Evolutionary conservation across 1,140 invertebrate species (phyloP).

Genomic region (Megalonaias nervosa): DNA sequence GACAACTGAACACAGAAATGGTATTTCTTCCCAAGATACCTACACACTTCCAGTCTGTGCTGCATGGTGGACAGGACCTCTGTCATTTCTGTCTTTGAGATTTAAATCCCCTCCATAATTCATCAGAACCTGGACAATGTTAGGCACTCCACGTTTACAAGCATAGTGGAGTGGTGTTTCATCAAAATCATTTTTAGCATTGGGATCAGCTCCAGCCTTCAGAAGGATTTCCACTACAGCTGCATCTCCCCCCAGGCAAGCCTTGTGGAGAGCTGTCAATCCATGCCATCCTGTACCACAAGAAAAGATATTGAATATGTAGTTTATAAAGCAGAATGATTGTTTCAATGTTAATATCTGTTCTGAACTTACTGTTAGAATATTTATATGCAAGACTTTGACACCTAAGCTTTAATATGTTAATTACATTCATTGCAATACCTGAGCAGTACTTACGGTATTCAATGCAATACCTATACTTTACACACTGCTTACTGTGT

Average conservation of each 20-base stretch:
- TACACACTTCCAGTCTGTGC: slow-evolving; percentile 66
- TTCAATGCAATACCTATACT: no score
- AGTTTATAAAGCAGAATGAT: no score
- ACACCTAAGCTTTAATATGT: no score
- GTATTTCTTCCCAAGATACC: slow-evolving; percentile 26
- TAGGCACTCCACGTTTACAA: slow-evolving; percentile 56
- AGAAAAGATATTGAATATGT: not conserved
- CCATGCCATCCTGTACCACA: slow-evolving; percentile 64
- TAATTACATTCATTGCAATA: no score
- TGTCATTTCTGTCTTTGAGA: slow-evolving; percentile 54
- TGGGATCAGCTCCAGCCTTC: slow-evolving; percentile 58
- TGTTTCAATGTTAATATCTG: no score
- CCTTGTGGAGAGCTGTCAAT: slow-evolving; percentile 62
- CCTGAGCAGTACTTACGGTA: no score
- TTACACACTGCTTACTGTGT: no score
- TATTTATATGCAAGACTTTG: no score
- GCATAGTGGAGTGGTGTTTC: slow-evolving; percentile 67
- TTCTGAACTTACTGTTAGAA: no score
- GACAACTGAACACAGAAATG: not conserved
- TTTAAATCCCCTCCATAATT: slow-evolving; percentile 54
- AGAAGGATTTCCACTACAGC: slow-evolving; percentile 55
- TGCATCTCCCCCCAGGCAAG: slow-evolving; percentile 58
- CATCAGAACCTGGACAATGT: slow-evolving; percentile 55
- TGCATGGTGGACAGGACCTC: slow-evolving; percentile 57
- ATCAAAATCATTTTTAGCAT: slow-evolving; percentile 57